Percentiles rank a stretch among this genome's conserved stretches.
phyloP scores from a whole-genome alignment of 2,113 vertebrate species.

The Chaetura pelagica region DNA sequence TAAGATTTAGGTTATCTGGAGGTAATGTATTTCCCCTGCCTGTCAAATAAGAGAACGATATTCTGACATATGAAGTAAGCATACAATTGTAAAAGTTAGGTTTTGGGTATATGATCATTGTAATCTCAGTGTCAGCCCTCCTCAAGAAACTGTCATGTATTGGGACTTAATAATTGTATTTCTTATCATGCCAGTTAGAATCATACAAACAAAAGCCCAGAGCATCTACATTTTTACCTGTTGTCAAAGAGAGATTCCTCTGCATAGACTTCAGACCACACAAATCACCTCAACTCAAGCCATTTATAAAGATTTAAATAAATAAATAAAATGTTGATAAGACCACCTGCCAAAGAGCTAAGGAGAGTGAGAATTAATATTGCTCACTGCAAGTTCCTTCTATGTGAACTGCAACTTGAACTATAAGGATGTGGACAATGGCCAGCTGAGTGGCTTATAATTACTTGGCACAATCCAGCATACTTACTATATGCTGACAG shows the following conservation, averaged over 20 bases:
- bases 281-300: background rate
- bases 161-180: background rate
- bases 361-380: background rate
- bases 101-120: background rate
- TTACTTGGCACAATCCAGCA: background rate
- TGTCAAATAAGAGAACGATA: background rate
- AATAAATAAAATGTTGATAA: background rate
- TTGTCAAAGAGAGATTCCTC: background rate
- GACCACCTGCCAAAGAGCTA: background rate
- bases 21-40: fast-evolving
- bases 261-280: background rate
- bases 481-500: background rate
- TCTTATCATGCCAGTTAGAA: background rate
- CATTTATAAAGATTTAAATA: background rate
- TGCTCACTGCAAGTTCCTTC: background rate
- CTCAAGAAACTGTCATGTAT: background rate
- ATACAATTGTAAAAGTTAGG: background rate
- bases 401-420: background rate
- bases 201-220: background rate
- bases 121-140: background rate
- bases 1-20: background rate
- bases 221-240: background rate
- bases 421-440: too few species aligned
- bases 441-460: background rate
- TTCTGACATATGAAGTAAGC: background rate